Conservation (phyloP, 2,113 vertebrate species). For the Haliaeetus leucogaster region DNA sequence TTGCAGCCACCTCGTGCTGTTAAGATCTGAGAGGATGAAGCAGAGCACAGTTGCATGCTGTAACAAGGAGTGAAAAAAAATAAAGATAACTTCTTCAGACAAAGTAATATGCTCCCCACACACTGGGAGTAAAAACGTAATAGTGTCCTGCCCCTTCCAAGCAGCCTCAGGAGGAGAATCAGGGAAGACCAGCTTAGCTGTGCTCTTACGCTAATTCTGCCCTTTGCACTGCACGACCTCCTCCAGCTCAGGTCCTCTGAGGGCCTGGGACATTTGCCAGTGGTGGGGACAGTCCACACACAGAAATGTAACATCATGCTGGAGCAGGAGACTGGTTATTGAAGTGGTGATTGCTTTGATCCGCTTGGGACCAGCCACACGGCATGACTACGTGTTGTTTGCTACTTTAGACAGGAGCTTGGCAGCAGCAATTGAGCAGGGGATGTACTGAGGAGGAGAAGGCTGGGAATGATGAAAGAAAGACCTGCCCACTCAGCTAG, state of each 20-base stretch:
- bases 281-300: not conserved
- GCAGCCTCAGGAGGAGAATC: not conserved
- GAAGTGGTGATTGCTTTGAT: not conserved
- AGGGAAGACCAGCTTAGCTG: not conserved
- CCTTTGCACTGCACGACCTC: not conserved
- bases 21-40: not conserved
- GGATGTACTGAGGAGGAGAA: not conserved
- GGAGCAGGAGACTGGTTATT: not conserved
- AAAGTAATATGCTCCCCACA: not conserved
- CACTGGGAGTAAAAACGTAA: not conserved
- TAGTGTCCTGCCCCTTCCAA: not conserved
- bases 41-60: not conserved
- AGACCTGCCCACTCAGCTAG: not conserved
- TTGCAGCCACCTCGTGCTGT: not conserved
- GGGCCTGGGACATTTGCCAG: not conserved
- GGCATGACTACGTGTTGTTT: not conserved
- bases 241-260: not conserved
- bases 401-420: not conserved
- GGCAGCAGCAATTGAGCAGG: not conserved
- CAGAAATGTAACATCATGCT: not conserved
- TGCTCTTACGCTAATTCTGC: not conserved
- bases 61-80: not conserved
- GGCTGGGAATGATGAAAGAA: not conserved
- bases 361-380: accelerated
- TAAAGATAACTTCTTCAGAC: not conserved